A percentile compares a stretch with the other conserved stretches of the same genome.
phyloP scores from a whole-genome alignment of 1,140 invertebrate species.

The Lethrus apterus region DNA sequence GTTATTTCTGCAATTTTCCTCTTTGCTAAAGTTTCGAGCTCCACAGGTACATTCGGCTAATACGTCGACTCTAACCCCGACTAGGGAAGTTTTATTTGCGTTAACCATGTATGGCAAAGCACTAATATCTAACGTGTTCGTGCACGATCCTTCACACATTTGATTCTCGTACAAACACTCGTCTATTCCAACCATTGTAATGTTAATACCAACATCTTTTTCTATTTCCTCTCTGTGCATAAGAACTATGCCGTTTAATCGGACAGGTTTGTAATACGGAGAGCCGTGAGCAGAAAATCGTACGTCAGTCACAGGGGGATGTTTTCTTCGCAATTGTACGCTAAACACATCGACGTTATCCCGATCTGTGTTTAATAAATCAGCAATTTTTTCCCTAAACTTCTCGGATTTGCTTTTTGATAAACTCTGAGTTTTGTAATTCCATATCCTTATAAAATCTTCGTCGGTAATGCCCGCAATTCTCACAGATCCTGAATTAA shows the following conservation, averaged over 20 bases:
- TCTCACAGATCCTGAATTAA: slow-evolving; percentile 90
- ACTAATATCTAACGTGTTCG: slow-evolving; percentile 83
- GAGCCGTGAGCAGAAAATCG: slow-evolving; percentile 92
- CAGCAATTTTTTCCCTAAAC: slow-evolving; percentile 79
- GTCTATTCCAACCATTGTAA: slow-evolving; percentile 96
- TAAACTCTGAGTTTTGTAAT: slow-evolving; percentile 77
- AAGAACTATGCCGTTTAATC: slow-evolving; percentile 88
- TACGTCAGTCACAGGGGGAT: slow-evolving; percentile 86
- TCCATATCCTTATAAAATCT: slow-evolving; percentile 91
- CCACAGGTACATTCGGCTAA: slow-evolving; percentile 87
- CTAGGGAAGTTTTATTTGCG: slow-evolving; percentile 90
- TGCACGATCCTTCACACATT: slow-evolving; percentile 93
- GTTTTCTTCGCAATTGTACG: slow-evolving; percentile 76
- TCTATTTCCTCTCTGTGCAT: slow-evolving; percentile 93
- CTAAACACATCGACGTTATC: slow-evolving; percentile 95
- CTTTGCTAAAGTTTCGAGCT: slow-evolving; percentile 81
- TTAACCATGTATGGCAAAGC: slow-evolving; percentile 90
- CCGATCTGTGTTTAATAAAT: slow-evolving; percentile 71
- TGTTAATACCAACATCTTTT: slow-evolving; percentile 85
- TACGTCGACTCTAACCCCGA: slow-evolving; percentile 84
- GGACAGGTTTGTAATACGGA: slow-evolving; percentile 90
- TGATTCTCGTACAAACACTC: slow-evolving; percentile 94
- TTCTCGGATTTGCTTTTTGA: slow-evolving; percentile 81
- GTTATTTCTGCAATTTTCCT: slow-evolving; percentile 80
- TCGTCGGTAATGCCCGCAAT: slow-evolving; percentile 93